These are phyloP conservation scores for Polypedilum vanderplanki DNA, from an alignment of 1,140 invertebrate genomes.

Conservation along the genomic window DNA sequence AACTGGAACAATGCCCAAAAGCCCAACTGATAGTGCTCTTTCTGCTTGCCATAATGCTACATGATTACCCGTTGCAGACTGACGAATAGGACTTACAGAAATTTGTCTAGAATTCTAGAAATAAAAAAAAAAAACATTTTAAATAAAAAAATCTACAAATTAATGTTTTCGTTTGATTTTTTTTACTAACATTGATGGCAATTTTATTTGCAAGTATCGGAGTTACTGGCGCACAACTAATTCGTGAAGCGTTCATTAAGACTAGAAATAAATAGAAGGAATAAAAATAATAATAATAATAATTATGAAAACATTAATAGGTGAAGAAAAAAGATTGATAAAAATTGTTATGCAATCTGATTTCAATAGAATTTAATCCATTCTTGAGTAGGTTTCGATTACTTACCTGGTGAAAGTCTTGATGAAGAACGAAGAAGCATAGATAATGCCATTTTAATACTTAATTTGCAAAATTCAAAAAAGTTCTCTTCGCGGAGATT, in stretches of 20 bases:
- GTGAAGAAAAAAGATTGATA: not conserved
- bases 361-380: not conserved
- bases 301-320: not conserved
- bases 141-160: not conserved
- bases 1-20: constrained; percentile 57
- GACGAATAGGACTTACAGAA: constrained; percentile 38
- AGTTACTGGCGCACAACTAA: not conserved
- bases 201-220: not conserved
- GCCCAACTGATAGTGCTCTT: constrained; percentile 49
- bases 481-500: too few species aligned
- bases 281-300: not conserved
- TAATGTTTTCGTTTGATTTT: not conserved
- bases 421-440: not conserved
- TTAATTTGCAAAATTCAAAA: too few species aligned
- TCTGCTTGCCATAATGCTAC: constrained; percentile 63
- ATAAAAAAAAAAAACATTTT: not conserved
- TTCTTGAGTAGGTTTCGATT: not conserved
- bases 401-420: constrained; percentile 6
- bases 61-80: constrained; percentile 46
- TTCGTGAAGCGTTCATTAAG: not conserved
- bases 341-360: constrained; percentile 13
- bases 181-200: not conserved
- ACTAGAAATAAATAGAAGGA: not conserved
- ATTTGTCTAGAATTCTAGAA: constrained; percentile 33
- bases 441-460: constrained; percentile 9